Conservation (phyloP, 2,113 vertebrate species). For the Actenoides hombroni region DNA sequence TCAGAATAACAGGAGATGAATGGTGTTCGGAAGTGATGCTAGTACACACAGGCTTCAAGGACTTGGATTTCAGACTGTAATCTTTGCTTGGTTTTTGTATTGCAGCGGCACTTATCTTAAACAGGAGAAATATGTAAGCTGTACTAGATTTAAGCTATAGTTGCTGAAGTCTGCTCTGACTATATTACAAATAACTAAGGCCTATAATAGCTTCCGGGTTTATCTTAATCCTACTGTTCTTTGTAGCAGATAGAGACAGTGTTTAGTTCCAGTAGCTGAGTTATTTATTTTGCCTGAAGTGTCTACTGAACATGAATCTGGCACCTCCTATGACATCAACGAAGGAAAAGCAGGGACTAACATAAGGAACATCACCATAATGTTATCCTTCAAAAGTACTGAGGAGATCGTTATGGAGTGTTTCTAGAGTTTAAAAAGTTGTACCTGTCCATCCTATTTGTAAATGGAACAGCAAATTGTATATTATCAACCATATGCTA, state of each 20-base stretch:
- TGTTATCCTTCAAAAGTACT: neutral
- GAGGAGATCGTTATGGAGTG: neutral
- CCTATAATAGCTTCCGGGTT: neutral
- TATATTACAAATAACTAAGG: neutral
- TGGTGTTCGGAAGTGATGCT: fast-evolving
- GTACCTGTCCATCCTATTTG: neutral
- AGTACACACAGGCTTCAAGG: neutral
- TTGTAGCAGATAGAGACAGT: neutral
- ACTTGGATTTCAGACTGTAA: neutral
- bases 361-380: neutral
- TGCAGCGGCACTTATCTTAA: neutral
- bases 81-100: neutral
- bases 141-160: neutral
- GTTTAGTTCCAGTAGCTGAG: neutral
- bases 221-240: neutral
- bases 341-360: neutral
- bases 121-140: neutral
- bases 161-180: neutral
- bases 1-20: neutral
- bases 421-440: neutral
- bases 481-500: neutral
- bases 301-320: neutral
- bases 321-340: neutral
- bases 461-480: neutral
- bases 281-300: neutral